These are phyloP conservation scores for Pachyseris speciosa DNA, from an alignment of 64 coral and sea anemone species.

Conservation along the genomic window DNA sequence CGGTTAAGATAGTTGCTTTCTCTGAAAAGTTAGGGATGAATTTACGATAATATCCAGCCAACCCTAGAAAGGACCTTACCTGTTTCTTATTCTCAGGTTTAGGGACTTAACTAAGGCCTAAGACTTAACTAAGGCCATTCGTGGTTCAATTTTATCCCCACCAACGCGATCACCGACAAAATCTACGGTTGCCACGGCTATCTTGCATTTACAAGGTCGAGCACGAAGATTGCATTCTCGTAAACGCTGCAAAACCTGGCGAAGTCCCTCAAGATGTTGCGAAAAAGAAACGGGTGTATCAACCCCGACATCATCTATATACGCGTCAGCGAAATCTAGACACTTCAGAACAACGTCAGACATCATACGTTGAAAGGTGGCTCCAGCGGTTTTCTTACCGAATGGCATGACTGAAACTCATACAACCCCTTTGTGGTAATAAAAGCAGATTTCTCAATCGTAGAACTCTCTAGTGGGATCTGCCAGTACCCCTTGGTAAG, in stretches of 20 bases:
- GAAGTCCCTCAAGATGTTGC: too few relatives aligned
- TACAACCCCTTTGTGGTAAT: constrained; percentile 41
- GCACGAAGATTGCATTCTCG: too few relatives aligned
- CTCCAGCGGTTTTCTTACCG: constrained; percentile 57
- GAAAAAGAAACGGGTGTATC: neutral
- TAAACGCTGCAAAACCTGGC: too few relatives aligned
- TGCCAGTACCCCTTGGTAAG: constrained; percentile 65
- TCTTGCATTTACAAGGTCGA: too few relatives aligned
- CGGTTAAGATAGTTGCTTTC: too few relatives aligned
- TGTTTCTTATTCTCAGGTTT: too few relatives aligned
- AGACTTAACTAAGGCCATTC: too few relatives aligned
- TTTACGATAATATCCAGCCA: neutral
- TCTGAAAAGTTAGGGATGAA: too few relatives aligned
- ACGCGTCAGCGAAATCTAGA: constrained; percentile 35
- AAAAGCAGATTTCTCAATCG: constrained; percentile 39
- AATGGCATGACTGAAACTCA: constrained; percentile 58
- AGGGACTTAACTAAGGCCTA: too few relatives aligned
- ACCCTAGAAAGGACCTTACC: constrained; percentile 13
- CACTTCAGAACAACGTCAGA: neutral
- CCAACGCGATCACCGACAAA: too few relatives aligned
- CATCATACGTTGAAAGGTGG: constrained; percentile 73
- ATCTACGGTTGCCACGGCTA: too few relatives aligned
- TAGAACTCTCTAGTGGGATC: constrained; percentile 20
- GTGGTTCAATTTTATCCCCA: too few relatives aligned
- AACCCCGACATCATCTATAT: constrained; percentile 62